Conservation (phyloP, 2,888 invertebrate species). For the Netelia virgata region DNA sequence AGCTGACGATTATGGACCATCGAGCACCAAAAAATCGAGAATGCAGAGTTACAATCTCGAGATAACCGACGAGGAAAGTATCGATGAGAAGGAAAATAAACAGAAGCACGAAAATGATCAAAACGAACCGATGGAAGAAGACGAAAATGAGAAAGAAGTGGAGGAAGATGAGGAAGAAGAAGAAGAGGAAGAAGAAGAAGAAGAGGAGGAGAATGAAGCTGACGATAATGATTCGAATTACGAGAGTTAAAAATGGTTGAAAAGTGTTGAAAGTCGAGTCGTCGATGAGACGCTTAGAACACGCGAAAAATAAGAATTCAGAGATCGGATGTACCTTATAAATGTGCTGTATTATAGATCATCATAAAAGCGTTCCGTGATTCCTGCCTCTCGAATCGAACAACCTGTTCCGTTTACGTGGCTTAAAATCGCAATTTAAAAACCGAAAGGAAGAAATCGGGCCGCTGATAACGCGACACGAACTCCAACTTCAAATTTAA, state of each 20-base stretch:
- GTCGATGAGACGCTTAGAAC: conserved; percentile 28
- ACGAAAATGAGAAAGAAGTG: conserved; percentile 57
- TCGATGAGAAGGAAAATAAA: conserved; percentile 81
- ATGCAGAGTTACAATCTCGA: conserved; percentile 69
- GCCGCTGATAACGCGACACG: conserved; percentile 35
- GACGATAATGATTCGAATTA: conserved; percentile 63
- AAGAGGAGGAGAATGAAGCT: conserved; percentile 59
- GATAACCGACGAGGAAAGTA: conserved; percentile 83
- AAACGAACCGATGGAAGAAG: conserved; percentile 59
- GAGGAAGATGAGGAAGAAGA: conserved; percentile 61
- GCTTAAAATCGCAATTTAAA: neutral
- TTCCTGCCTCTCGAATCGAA: conserved; percentile 16
- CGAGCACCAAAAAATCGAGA: conserved; percentile 80
- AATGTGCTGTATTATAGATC: conserved; percentile 64
- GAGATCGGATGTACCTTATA: conserved; percentile 65
- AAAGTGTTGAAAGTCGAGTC: conserved; percentile 21
- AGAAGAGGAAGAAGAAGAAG: conserved; percentile 55
- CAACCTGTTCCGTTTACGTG: neutral
- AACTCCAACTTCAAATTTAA: conserved; percentile 19
- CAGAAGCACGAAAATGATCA: conserved; percentile 70
- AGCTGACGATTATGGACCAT: conserved; percentile 83
- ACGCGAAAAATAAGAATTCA: conserved; percentile 41
- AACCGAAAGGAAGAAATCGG: conserved; percentile 1
- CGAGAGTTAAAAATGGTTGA: conserved; percentile 61
- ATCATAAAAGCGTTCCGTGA: conserved; percentile 50